phyloP scores from a whole-genome alignment of 2,888 invertebrate genomes.

The Labia minor region DNA sequence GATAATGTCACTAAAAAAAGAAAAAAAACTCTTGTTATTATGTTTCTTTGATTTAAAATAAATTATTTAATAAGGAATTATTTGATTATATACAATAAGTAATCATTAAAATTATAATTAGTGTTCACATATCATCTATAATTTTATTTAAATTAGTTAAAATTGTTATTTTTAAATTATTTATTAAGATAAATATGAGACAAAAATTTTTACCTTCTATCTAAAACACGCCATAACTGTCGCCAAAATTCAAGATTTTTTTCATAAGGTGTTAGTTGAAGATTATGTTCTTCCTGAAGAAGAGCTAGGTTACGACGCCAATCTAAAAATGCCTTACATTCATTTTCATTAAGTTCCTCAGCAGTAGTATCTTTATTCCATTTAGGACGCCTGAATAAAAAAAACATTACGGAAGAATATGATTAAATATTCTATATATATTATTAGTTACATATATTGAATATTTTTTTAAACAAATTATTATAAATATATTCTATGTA shows the following conservation, averaged over 20 bases:
- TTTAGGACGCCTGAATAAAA: conserved; percentile 49
- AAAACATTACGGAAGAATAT: conserved; percentile 21
- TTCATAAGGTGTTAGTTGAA: conserved; percentile 91
- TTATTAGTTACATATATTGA: no score
- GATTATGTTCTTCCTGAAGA: conserved; percentile 64
- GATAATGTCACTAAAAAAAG: conserved; percentile 62
- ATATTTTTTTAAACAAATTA: no score
- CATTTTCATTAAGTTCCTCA: conserved; percentile 66
- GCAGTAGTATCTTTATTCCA: conserved; percentile 67
- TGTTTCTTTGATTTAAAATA: background rate
- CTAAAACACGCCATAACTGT: conserved; percentile 97
- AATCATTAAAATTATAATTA: background rate
- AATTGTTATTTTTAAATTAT: no score
- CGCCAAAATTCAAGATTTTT: conserved; percentile 97
- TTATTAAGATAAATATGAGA: background rate
- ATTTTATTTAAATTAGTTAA: background rate
- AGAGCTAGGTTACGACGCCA: conserved; percentile 79
- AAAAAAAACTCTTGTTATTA: conserved; percentile 17
- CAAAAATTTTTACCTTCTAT: conserved; percentile 51
- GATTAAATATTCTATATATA: background rate
- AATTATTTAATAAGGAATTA: conserved; percentile 1
- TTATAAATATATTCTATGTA: no score
- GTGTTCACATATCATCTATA: background rate
- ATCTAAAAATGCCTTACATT: conserved; percentile 73
- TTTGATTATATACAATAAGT: background rate